Evolutionary conservation across 2,888 invertebrate species (phyloP).

Genomic region (Hydrotaea cyrtoneurina): DNA sequence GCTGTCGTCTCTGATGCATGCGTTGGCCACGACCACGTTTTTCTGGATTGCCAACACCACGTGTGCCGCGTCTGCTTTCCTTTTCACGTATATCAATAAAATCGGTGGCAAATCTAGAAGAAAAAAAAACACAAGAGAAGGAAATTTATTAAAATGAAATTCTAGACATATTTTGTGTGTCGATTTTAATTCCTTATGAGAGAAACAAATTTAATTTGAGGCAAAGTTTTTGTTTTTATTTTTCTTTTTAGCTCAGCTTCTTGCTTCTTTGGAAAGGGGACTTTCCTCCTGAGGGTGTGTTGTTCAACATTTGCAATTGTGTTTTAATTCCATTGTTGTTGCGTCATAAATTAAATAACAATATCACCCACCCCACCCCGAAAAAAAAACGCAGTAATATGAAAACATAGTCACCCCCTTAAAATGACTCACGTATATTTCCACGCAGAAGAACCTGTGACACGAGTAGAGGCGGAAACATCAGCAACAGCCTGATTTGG

Average conservation of each 20-base stretch:
- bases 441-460: no score
- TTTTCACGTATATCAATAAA: constrained; percentile 97
- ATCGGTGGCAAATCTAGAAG: constrained; percentile 91
- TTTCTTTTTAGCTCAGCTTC: no score
- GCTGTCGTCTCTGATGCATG: constrained; percentile 70
- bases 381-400: background rate
- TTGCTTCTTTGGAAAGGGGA: no score
- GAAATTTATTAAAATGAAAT: background rate
- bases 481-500: constrained; percentile 1
- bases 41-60: constrained; percentile 82
- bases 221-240: background rate
- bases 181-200: background rate
- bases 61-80: constrained; percentile 91
- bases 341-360: constrained; percentile 60
- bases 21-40: constrained; percentile 70
- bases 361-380: constrained; percentile 35
- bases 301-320: constrained; percentile 49
- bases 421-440: background rate
- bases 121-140: constrained; percentile 3
- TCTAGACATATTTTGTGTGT: constrained; percentile 4
- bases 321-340: constrained; percentile 34
- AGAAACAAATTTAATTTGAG: no score
- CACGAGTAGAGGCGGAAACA: background rate
- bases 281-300: constrained; percentile 40
- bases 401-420: background rate